phyloP scores from a whole-genome alignment of 1,140 invertebrate genomes.

The Meloidogyne floridensis region DNA sequence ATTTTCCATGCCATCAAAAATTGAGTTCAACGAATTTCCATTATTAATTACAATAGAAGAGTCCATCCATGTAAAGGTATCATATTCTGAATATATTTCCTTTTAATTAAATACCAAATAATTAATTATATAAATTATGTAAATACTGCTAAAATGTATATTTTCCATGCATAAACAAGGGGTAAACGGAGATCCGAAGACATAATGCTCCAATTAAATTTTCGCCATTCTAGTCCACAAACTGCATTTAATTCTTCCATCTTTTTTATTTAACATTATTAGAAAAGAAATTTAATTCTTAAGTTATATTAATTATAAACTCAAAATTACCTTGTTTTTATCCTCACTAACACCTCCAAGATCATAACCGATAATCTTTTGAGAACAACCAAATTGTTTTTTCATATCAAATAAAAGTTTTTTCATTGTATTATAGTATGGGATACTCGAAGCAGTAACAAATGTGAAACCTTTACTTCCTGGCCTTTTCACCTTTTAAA shows the following conservation, averaged over 20 bases:
- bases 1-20: background rate
- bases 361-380: conserved; percentile 15
- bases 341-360: conserved; percentile 7
- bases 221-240: too few relatives aligned
- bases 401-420: background rate
- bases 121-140: too few relatives aligned
- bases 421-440: background rate
- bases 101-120: background rate
- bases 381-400: background rate
- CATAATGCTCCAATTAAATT: too few relatives aligned
- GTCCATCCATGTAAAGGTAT: background rate
- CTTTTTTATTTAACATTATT: too few relatives aligned
- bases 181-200: too few relatives aligned
- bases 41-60: background rate
- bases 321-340: background rate
- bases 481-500: background rate
- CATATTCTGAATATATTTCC: background rate
- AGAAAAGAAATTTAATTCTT: too few relatives aligned
- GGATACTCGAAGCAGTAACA: background rate
- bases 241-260: too few relatives aligned
- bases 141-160: too few relatives aligned
- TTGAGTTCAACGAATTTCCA: background rate
- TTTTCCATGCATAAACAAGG: too few relatives aligned
- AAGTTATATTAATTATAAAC: background rate
- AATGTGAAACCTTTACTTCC: background rate